phyloP scores from a whole-genome alignment of 2,888 invertebrate species.

The Eupithecia vulgata region DNA sequence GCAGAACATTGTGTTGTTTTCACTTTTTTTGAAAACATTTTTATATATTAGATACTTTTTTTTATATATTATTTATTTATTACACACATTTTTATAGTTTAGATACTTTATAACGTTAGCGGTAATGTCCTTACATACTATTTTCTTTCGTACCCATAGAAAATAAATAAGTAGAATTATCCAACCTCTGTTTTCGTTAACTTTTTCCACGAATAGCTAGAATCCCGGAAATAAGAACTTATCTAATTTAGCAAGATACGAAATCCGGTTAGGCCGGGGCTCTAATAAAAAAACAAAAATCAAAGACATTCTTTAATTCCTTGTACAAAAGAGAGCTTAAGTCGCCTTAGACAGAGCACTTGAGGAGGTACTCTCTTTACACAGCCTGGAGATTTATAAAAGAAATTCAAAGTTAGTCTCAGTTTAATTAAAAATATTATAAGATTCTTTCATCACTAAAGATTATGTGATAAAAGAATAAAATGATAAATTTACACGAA shows the following conservation, averaged over 20 bases:
- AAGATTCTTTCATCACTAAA: not conserved
- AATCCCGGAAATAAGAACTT: not conserved
- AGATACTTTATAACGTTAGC: too few relatives aligned
- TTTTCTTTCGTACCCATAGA: not conserved
- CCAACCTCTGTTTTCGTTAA: not conserved
- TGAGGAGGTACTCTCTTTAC: conserved; percentile 18
- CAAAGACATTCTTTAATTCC: conserved; percentile 38
- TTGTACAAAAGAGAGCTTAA: conserved; percentile 37
- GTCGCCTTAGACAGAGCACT: conserved; percentile 34
- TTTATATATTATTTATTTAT: too few relatives aligned
- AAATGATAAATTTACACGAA: not conserved
- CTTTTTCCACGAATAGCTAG: not conserved
- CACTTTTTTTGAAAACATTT: too few relatives aligned
- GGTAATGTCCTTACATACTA: too few relatives aligned
- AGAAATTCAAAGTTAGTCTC: conserved; percentile 10
- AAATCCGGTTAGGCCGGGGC: conserved; percentile 3
- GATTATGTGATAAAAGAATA: not conserved
- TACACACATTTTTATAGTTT: too few relatives aligned
- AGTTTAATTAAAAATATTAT: conserved; percentile 12
- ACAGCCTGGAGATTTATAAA: conserved; percentile 5
- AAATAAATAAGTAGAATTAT: not conserved
- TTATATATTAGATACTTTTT: too few relatives aligned
- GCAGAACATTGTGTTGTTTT: too few relatives aligned
- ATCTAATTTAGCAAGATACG: not conserved
- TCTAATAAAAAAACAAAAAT: conserved; percentile 28